Conservation (phyloP, 2,888 invertebrate species). For the Cancer borealis region DNA sequence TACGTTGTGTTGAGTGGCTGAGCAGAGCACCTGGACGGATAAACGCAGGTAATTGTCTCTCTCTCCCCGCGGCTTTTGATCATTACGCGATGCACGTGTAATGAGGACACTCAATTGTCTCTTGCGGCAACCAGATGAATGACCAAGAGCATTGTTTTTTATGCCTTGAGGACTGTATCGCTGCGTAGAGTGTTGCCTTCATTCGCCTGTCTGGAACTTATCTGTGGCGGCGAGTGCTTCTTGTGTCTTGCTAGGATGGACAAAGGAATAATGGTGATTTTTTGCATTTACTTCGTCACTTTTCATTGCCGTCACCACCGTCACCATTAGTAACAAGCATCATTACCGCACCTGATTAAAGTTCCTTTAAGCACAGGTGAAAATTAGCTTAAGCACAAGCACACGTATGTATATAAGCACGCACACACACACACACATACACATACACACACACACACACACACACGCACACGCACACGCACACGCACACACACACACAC, state of each 20-base stretch:
- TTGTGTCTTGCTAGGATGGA: background rate
- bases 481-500: slow-evolving; percentile 36
- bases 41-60: slow-evolving; percentile 41
- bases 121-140: background rate
- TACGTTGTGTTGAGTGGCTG: background rate
- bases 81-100: background rate
- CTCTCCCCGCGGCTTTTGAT: background rate
- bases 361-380: background rate
- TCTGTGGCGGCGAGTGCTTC: background rate
- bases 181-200: background rate
- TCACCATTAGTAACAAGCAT: background rate
- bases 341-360: background rate
- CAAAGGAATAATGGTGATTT: background rate
- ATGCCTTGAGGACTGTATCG: background rate
- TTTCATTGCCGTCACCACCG: background rate
- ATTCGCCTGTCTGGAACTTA: background rate
- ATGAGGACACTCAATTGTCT: background rate
- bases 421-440: background rate
- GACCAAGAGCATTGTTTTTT: background rate
- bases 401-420: background rate
- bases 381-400: background rate
- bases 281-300: background rate
- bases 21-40: background rate
- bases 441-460: slow-evolving; percentile 24
- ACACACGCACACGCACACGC: slow-evolving; percentile 7